These are phyloP conservation scores for Melanaphis sacchari DNA, from an alignment of 1,140 invertebrate species.

Conservation along the genomic window DNA sequence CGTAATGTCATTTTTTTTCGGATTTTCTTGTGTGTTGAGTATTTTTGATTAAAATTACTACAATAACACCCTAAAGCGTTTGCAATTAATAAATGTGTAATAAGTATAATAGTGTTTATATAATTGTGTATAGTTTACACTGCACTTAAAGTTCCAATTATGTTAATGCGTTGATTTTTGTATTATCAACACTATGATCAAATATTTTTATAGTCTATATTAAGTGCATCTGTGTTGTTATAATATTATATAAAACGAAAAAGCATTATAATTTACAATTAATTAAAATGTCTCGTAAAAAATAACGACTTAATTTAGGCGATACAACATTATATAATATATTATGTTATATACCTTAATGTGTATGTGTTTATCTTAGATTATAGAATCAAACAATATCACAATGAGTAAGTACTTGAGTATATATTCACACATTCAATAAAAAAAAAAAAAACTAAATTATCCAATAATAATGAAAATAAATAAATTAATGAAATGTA, in stretches of 20 bases:
- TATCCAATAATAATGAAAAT: background rate
- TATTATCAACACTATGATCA: conserved; percentile 3
- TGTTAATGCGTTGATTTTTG: conserved; percentile 22
- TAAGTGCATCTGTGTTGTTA: background rate
- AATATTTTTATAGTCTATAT: background rate
- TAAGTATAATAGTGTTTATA: background rate
- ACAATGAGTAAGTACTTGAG: background rate
- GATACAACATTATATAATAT: background rate
- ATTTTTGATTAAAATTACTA: background rate
- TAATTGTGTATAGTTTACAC: background rate
- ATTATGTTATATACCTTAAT: background rate
- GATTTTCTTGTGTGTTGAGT: background rate
- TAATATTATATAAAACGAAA: background rate
- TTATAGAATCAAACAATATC: background rate
- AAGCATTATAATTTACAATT: conserved; percentile 9
- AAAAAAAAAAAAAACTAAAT: background rate
- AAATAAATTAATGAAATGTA: background rate
- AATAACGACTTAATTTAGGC: background rate
- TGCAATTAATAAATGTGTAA: background rate
- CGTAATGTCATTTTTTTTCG: background rate
- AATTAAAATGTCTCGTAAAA: background rate
- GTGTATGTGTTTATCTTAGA: background rate
- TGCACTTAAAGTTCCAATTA: conserved; percentile 28
- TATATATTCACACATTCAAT: background rate
- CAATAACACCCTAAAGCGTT: background rate